phyloP scores from a whole-genome alignment of 2,797 vertebrate species.

The Platalea minor region DNA sequence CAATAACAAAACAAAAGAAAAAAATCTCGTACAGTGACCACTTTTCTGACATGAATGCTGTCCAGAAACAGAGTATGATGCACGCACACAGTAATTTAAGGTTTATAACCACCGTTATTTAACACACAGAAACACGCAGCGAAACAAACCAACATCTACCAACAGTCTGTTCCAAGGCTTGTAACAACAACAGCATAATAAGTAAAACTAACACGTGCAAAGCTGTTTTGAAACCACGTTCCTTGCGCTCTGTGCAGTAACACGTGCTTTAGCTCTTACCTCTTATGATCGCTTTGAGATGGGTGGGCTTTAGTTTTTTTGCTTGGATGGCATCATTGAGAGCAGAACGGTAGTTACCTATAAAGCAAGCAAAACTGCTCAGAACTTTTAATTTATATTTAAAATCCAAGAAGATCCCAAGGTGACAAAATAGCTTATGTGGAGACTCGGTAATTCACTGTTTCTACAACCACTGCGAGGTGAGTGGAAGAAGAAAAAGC shows the following conservation, averaged over 20 bases:
- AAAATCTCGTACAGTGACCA: not conserved
- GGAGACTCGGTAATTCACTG: not conserved
- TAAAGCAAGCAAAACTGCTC: not conserved
- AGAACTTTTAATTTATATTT: not conserved
- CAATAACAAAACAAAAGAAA: not conserved
- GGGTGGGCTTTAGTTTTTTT: constrained; percentile 87
- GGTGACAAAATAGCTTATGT: not conserved
- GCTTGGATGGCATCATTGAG: constrained; percentile 86
- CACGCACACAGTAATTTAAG: not conserved
- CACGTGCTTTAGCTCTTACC: constrained; percentile 67
- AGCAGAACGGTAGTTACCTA: constrained; percentile 93
- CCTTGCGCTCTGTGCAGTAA: fast-evolving
- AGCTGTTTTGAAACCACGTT: not conserved
- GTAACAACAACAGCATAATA: not conserved
- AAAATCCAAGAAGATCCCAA: not conserved
- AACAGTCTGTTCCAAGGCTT: not conserved
- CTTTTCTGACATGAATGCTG: not conserved
- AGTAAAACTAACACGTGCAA: not conserved
- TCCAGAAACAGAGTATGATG: not conserved
- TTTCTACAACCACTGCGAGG: not conserved
- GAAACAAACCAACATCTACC: not conserved
- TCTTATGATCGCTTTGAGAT: constrained; percentile 91
- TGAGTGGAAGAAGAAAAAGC: not conserved
- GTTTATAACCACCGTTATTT: not conserved
- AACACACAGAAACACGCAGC: fast-evolving